Conservation (phyloP, 2,797 vertebrate species). For the Sebastes minor region DNA sequence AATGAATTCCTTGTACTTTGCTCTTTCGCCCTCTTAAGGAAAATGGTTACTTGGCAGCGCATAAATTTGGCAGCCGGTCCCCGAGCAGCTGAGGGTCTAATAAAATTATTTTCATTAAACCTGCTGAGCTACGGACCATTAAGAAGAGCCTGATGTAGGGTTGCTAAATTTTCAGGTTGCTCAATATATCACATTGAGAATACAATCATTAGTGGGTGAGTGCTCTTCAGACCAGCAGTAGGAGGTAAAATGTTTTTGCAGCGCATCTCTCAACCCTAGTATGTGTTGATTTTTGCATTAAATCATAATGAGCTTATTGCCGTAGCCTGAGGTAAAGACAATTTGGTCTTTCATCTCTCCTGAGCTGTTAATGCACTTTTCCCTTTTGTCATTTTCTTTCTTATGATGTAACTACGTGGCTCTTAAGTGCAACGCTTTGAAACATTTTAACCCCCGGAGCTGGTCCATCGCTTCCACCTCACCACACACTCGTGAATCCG, state of each 20-base stretch:
- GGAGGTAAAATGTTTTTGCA: not conserved
- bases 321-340: constrained; percentile 26
- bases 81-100: constrained; percentile 41
- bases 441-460: constrained; percentile 35
- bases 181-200: not conserved
- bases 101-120: constrained; percentile 59
- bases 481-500: constrained; percentile 24
- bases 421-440: constrained; percentile 57
- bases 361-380: constrained; percentile 42
- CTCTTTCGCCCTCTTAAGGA: constrained; percentile 46
- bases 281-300: constrained; percentile 35
- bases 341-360: constrained; percentile 55
- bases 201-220: not conserved
- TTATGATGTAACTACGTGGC: constrained; percentile 61
- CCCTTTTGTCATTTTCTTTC: constrained; percentile 18
- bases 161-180: constrained; percentile 5
- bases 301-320: constrained; percentile 42
- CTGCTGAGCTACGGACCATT: constrained; percentile 49
- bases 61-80: constrained; percentile 52
- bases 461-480: constrained; percentile 25
- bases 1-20: constrained; percentile 64
- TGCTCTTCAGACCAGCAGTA: not conserved
- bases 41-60: constrained; percentile 63
- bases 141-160: constrained; percentile 23
- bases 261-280: not conserved